These are phyloP conservation scores for Aphidoletes aphidimyza DNA, from an alignment of 2,888 invertebrate genomes.

Conservation along the genomic window DNA sequence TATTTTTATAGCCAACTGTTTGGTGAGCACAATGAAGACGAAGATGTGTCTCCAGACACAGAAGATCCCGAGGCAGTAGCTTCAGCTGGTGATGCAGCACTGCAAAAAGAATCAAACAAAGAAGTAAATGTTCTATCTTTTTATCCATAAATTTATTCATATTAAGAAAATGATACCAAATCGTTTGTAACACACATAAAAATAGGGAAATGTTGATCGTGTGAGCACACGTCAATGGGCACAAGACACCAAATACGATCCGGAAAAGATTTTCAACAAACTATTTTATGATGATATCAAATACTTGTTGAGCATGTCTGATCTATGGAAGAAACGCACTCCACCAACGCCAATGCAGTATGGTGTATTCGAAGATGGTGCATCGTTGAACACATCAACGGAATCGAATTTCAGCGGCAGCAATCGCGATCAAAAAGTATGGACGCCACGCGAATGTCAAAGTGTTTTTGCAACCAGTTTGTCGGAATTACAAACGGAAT, in stretches of 20 bases:
- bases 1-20: constrained; percentile 82
- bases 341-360: constrained; percentile 85
- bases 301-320: constrained; percentile 92
- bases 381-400: constrained; percentile 64
- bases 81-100: constrained; percentile 71
- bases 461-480: constrained; percentile 78
- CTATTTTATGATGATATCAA: constrained; percentile 94
- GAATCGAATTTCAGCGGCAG: constrained; percentile 66
- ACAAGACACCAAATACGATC: constrained; percentile 81
- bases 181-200: background rate
- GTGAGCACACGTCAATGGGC: constrained; percentile 92
- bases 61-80: constrained; percentile 93
- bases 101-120: constrained; percentile 63
- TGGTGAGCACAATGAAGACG: constrained; percentile 95
- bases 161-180: background rate
- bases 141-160: background rate
- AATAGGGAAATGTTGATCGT: constrained; percentile 69
- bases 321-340: constrained; percentile 92
- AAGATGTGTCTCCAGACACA: constrained; percentile 97
- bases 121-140: constrained; percentile 23
- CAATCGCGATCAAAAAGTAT: constrained; percentile 79
- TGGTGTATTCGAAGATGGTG: constrained; percentile 72
- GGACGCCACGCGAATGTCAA: constrained; percentile 82
- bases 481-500: constrained; percentile 71
- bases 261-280: constrained; percentile 88